Evolutionary conservation across 53 echinoderm and acorn worm genomes (phyloP).

Genomic region (Astropecten irregularis): DNA sequence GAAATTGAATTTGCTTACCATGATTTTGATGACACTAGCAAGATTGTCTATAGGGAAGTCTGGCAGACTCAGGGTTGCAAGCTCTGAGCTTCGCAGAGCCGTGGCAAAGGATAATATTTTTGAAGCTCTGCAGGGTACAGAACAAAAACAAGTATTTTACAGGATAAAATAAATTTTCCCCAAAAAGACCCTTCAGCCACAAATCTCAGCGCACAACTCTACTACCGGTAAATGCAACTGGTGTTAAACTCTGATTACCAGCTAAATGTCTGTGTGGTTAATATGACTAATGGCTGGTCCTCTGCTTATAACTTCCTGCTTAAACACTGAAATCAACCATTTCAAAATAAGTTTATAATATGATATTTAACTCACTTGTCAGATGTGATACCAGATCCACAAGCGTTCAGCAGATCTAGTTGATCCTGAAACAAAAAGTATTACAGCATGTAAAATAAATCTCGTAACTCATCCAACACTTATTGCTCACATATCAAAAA

Average conservation of each 20-base stretch:
- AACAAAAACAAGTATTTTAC: neutral
- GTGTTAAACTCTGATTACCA: no score
- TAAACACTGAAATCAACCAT: no score
- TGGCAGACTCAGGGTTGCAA: slow-evolving; percentile 76
- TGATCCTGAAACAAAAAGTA: slow-evolving; percentile 68
- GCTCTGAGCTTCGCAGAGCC: slow-evolving; percentile 75
- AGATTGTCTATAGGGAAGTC: slow-evolving; percentile 94
- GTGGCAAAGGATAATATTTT: slow-evolving; percentile 94
- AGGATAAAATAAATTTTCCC: no score
- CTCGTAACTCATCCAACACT: no score
- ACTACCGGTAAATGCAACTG: no score
- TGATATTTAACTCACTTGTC: slow-evolving; percentile 80
- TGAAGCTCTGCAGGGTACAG: slow-evolving; percentile 63
- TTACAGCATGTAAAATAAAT: no score
- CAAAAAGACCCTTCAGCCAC: no score
- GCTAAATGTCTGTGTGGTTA: neutral
- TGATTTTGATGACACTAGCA: slow-evolving; percentile 70
- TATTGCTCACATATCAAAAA: no score
- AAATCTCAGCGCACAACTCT: no score
- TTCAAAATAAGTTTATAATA: no score
- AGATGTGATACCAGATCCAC: slow-evolving; percentile 58
- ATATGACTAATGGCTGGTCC: no score
- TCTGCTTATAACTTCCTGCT: no score
- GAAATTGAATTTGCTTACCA: slow-evolving; percentile 71
- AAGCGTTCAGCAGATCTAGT: slow-evolving; percentile 59